These are phyloP conservation scores for Diabrotica undecimpunctata DNA, from an alignment of 1,140 invertebrate genomes.

Conservation along the genomic window DNA sequence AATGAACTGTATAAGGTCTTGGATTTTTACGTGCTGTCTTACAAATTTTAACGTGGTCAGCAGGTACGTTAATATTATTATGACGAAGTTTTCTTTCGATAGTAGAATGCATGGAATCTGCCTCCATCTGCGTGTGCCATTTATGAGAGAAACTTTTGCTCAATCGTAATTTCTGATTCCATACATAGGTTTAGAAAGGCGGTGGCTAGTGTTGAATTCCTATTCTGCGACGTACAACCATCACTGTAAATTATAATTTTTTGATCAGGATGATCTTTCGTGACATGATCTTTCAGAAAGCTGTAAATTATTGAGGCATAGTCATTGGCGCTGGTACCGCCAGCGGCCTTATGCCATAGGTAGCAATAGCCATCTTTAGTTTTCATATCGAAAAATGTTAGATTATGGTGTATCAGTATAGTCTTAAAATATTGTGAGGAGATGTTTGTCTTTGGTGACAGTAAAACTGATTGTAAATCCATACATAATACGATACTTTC, in stretches of 20 bases:
- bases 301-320: background rate
- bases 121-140: too few species aligned
- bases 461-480: slow-evolving; percentile 4
- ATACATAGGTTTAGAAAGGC: slow-evolving; percentile 16
- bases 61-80: too few species aligned
- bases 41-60: too few species aligned
- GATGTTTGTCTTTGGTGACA: slow-evolving; percentile 1
- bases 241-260: slow-evolving; percentile 22
- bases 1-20: too few species aligned
- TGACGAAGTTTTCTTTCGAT: too few species aligned
- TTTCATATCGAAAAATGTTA: slow-evolving; percentile 9
- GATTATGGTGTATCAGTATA: slow-evolving; percentile 4
- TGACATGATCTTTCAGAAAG: background rate
- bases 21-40: too few species aligned
- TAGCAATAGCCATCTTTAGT: slow-evolving; percentile 6
- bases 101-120: too few species aligned
- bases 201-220: slow-evolving; percentile 8
- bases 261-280: background rate
- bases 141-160: too few species aligned
- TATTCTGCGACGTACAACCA: slow-evolving; percentile 18
- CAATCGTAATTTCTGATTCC: too few species aligned
- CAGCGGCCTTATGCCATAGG: background rate
- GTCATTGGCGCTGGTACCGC: background rate
- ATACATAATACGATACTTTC: slow-evolving; percentile 4
- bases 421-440: background rate